Conservation (phyloP, 2,113 vertebrate species). For the Nymphicus hollandicus region DNA sequence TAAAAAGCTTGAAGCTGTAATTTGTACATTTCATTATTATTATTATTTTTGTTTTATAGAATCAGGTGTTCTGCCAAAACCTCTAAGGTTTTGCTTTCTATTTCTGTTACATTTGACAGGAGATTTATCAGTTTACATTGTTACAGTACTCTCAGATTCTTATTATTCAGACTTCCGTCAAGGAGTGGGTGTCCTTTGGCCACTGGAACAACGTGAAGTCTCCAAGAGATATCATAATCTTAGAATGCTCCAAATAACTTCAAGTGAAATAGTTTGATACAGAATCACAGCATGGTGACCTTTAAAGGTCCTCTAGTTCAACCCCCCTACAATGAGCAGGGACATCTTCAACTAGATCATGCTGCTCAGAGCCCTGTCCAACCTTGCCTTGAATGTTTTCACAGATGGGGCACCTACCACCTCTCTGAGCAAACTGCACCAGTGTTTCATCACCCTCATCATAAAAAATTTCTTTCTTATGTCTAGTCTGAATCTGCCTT, state of each 20-base stretch:
- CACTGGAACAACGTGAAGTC: neutral
- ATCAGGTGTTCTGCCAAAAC: neutral
- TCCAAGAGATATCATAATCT: neutral
- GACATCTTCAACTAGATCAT: neutral
- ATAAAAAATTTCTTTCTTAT: neutral
- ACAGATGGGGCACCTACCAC: neutral
- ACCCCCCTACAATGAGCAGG: fast-evolving
- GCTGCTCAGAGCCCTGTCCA: neutral
- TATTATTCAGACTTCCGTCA: neutral
- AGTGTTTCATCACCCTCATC: neutral
- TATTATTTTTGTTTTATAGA: neutral
- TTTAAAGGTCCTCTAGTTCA: neutral
- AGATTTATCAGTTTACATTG: neutral
- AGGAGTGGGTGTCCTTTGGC: neutral
- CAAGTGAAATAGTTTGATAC: neutral
- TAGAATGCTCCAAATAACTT: neutral
- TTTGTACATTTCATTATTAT: neutral
- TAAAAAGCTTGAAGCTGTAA: neutral
- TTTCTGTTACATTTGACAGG: neutral
- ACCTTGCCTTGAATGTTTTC: fast-evolving
- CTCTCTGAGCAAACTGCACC: neutral
- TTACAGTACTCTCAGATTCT: neutral
- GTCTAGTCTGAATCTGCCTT: neutral
- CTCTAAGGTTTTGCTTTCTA: neutral
- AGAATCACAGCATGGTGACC: fast-evolving